Percentiles rank a stretch among this genome's conserved stretches.
Evolutionary conservation across 53 echinoderm and acorn worm species (phyloP).

Genomic region (Glandiceps talaboti): DNA sequence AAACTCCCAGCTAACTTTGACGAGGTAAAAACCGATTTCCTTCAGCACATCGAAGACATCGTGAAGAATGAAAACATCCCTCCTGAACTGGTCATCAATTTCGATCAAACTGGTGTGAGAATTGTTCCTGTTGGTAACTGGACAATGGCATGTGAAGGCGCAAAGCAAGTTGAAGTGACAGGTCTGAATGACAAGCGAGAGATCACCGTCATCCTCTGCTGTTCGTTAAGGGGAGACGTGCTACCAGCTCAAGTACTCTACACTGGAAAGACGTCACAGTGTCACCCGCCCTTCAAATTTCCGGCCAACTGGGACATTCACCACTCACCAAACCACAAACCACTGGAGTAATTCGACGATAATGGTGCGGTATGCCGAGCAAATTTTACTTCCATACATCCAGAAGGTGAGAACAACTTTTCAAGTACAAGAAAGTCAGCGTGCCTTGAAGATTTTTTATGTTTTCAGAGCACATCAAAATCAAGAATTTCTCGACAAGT

Average conservation of each 20-base stretch:
- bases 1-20: neutral
- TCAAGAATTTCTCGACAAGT: neutral
- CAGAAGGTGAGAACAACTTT: neutral
- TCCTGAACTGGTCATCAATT: conserved; percentile 8
- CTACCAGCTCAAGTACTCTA: conserved; percentile 11
- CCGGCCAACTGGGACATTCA: conserved; percentile 14
- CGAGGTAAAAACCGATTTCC: neutral
- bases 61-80: neutral
- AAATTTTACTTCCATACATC: conserved; percentile 8
- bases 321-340: conserved; percentile 9
- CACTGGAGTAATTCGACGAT: conserved; percentile 14
- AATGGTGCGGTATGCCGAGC: conserved; percentile 5
- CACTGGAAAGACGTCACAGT: conserved; percentile 14
- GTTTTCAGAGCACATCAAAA: conserved; percentile 10
- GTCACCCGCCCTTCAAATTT: conserved; percentile 8
- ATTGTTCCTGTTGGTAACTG: conserved; percentile 2
- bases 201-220: neutral
- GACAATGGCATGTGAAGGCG: conserved; percentile 6
- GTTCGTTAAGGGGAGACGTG: conserved; percentile 2
- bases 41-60: neutral
- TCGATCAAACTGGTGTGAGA: conserved; percentile 12
- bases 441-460: conserved; percentile 10
- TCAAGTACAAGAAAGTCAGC: neutral
- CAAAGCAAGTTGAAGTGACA: conserved; percentile 1
- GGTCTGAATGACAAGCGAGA: conserved; percentile 7